These are phyloP conservation scores for Mimachlamys varia DNA, from an alignment of 2,888 invertebrate species.

Conservation along the genomic window DNA sequence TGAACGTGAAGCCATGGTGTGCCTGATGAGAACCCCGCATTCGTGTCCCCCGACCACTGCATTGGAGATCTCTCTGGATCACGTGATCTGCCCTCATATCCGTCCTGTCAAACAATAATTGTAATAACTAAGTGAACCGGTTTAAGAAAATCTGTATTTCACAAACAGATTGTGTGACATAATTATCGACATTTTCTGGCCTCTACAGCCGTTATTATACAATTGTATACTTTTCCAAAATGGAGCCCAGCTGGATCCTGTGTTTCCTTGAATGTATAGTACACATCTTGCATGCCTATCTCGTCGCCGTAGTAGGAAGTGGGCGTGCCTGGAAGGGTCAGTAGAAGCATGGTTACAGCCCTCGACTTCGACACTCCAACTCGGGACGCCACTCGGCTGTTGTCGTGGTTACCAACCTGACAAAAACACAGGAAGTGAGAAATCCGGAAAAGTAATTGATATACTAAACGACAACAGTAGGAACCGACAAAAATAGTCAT, in stretches of 20 bases:
- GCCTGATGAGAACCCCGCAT: conserved; percentile 75
- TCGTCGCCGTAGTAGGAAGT: conserved; percentile 95
- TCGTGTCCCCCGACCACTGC: conserved; percentile 75
- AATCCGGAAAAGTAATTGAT: neutral
- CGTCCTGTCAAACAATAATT: conserved; percentile 43
- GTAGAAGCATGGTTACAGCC: conserved; percentile 91
- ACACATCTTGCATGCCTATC: conserved; percentile 89
- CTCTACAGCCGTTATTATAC: neutral
- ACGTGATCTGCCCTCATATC: conserved; percentile 62
- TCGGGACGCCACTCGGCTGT: conserved; percentile 82
- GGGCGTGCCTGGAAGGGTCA: conserved; percentile 92
- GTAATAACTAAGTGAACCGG: too few relatives aligned
- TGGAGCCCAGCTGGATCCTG: conserved; percentile 70
- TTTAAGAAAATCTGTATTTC: neutral
- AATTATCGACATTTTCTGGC: neutral
- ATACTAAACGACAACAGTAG: too few relatives aligned
- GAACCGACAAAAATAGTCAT: too few relatives aligned
- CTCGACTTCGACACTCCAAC: conserved; percentile 87
- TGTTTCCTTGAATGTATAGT: conserved; percentile 69
- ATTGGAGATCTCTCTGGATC: conserved; percentile 79
- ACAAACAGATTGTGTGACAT: neutral
- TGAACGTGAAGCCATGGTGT: conserved; percentile 75
- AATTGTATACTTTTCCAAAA: conserved; percentile 40
- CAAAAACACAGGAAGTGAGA: neutral
- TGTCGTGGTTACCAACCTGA: conserved; percentile 76